Base-by-base conservation (phyloP, 2,113 vertebrate genomes). In the Oryzias curvinotus region DNA sequence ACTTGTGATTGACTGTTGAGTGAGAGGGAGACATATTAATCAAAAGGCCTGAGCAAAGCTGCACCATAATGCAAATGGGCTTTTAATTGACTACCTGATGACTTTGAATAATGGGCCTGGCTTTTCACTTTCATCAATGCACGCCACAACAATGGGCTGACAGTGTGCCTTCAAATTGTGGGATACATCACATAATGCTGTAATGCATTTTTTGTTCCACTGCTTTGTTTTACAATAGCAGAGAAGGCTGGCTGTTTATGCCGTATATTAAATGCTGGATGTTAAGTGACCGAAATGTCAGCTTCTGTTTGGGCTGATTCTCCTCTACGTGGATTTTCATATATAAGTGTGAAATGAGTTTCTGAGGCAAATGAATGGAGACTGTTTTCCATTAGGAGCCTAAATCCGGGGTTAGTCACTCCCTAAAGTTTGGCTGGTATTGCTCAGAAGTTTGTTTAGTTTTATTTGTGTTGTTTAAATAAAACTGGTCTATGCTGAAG, bases 1-100 rank as follows among this genome's bases (percentile, higher is more conserved):
- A 87, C 87, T 90, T 83, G 88, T 87, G 87, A 91, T 88, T 91
- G 88, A 91, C 85, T 91, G 85, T 85, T 75, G 77, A 73, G 48
- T n/a, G 69, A 85, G 78, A 78, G 64, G 80, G 71, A 85, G 71
- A 85, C 68, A 17, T 87, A 87, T 90, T 90, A 88, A 88, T 90
- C 86, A 90, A 84, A 84, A 69, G 75, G 66, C 82, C 28, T 62
- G 73, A 68, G 68, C 45, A 61, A 60, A 71, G 72, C 61, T 65
- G 77, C 80, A 84, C 87, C 87, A 83, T 87, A 89, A 92, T 90
- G 89, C 83, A 90, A 89, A 90, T 89, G 73, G 82, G 28, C 77
- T 90, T 87, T 89, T 92, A 91, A 91, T 91, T 90, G 85, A 89
- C 82, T 85, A 83, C 80, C 86, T 80, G 70, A 80, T 89, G 81